phyloP scores from a whole-genome alignment of 2,797 vertebrate genomes.

The Tauraco hartlaubi region DNA sequence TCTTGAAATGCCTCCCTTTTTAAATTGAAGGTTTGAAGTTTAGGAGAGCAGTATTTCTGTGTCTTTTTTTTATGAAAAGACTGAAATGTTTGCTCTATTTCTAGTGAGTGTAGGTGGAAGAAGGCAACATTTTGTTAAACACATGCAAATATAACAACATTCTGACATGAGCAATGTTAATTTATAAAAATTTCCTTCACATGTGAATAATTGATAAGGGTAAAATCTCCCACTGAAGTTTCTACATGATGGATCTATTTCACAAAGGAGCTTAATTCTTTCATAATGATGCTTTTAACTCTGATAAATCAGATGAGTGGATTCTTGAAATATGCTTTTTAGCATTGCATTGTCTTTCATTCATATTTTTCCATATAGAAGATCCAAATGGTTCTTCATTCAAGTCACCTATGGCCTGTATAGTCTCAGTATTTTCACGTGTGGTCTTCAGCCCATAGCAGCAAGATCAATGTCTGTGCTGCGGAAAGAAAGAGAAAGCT shows the following conservation, averaged over 20 bases:
- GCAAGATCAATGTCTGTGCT: background rate
- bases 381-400: background rate
- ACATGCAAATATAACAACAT: constrained; percentile 15
- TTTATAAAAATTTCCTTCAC: constrained; percentile 16
- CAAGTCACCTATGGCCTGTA: background rate
- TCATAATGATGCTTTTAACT: constrained; percentile 18
- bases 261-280: constrained; percentile 11
- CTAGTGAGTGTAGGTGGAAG: constrained; percentile 21
- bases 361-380: background rate
- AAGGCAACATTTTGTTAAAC: constrained; percentile 31
- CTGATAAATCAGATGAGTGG: background rate
- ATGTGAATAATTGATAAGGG: constrained; percentile 12
- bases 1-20: background rate
- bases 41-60: background rate
- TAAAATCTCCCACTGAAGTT: constrained; percentile 2
- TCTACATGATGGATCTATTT: background rate
- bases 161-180: constrained; percentile 21
- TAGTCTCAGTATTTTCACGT: background rate
- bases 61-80: background rate
- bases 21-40: constrained; percentile 13
- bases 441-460: background rate
- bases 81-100: constrained; percentile 39
- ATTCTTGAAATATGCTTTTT: constrained; percentile 7
- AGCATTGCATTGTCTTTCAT: background rate
- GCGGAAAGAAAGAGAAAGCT: background rate